phyloP scores from a whole-genome alignment of 2,888 invertebrate genomes.

The Ctena decussata region DNA sequence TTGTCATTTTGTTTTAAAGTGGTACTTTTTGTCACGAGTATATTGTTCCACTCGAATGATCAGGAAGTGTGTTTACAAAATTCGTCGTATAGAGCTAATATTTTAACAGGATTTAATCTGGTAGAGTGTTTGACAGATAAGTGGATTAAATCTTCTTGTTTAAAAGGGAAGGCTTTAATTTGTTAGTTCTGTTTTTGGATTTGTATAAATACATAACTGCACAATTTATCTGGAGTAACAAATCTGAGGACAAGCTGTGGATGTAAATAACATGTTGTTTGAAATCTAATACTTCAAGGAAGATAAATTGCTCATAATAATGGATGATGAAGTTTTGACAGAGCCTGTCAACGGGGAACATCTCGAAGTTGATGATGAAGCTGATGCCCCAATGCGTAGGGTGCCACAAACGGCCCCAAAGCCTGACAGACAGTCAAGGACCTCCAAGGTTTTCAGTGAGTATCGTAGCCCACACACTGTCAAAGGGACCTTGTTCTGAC shows the following conservation, averaged over 20 bases:
- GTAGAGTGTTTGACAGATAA: background rate
- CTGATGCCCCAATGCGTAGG: background rate
- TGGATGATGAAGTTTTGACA: background rate
- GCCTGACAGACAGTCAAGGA: conserved; percentile 38
- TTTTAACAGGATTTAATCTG: conserved; percentile 6
- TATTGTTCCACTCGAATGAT: background rate
- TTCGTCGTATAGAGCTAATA: background rate
- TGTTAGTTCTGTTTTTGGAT: background rate
- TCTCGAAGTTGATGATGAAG: background rate
- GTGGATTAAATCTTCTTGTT: background rate
- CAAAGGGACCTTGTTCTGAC: no score
- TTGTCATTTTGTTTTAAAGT: background rate
- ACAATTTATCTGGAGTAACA: no score
- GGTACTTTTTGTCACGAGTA: background rate
- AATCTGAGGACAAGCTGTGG: no score
- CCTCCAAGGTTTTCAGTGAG: background rate
- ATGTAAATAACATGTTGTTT: background rate
- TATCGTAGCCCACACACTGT: no score
- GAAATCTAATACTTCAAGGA: background rate
- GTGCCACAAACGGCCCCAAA: conserved; percentile 51
- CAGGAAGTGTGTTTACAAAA: conserved; percentile 14
- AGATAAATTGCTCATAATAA: background rate
- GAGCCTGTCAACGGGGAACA: background rate
- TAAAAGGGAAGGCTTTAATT: background rate
- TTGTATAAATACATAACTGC: background rate